These are phyloP conservation scores for Mustela lutreola DNA, from an alignment of 2,113 vertebrate genomes.

Conservation along the genomic window DNA sequence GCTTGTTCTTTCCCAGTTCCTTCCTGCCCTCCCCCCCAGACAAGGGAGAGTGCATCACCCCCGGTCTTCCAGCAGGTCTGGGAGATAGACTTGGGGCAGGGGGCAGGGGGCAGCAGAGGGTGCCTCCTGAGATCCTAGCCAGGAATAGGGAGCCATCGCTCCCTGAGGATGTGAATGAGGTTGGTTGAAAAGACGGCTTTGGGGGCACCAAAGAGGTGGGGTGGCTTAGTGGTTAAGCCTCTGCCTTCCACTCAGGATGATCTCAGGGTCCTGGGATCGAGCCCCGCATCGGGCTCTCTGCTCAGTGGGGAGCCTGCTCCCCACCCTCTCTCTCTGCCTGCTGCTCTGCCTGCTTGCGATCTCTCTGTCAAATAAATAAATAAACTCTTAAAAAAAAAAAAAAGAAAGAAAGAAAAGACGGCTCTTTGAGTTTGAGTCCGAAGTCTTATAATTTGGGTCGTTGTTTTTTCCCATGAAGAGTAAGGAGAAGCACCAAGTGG, in stretches of 20 bases:
- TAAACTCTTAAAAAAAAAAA: too few species aligned
- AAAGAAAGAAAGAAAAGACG: not conserved
- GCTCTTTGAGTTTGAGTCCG: not conserved
- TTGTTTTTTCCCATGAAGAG: not conserved
- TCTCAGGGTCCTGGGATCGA: too few species aligned
- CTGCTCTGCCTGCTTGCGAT: too few species aligned
- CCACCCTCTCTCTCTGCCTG: too few species aligned
- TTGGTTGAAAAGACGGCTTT: not conserved
- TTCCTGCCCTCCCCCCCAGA: accelerated
- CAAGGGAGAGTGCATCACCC: accelerated
- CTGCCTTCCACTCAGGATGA: too few species aligned
- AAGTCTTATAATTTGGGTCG: not conserved
- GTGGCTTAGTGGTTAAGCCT: too few species aligned
- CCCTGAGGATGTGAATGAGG: not conserved
- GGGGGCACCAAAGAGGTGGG: too few species aligned
- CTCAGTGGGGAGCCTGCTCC: too few species aligned
- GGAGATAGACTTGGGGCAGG: too few species aligned
- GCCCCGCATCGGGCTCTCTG: too few species aligned
- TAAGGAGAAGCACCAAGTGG: not conserved
- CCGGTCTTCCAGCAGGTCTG: not conserved
- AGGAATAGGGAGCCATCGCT: not conserved
- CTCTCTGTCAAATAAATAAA: too few species aligned
- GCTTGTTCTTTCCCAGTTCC: not conserved
- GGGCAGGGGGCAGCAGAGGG: accelerated
- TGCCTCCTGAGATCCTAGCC: not conserved